Evolutionary conservation across 2,113 vertebrate genomes (phyloP), one percentile per base, ranked within the genome.

Genomic region (Tachycineta bicolor): DNA sequence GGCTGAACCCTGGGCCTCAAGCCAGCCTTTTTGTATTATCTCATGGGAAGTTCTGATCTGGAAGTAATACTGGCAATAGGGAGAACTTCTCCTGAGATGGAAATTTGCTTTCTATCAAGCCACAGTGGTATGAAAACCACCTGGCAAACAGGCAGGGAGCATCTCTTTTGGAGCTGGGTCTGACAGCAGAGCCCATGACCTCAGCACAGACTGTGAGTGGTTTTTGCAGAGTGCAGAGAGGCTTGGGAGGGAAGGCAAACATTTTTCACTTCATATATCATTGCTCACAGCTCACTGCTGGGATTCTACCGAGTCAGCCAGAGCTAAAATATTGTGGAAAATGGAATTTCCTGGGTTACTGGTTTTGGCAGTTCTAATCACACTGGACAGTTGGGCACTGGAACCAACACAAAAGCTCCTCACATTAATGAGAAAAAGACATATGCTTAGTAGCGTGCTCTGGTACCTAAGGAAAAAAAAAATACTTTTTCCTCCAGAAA

Each of bases 231-330:
- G 75, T 62, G 92, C 68, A 73, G 79, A 75, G 87, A 90, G 76
- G 79, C 85, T 94, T 69, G 41, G 52, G 71, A 96, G 63, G 90
- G 59, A 86, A 59, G 74, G 82, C 20, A 33, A 92, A 44, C 90
- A 89, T 94, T 93, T 94, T 94, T 92, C 94, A 96, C 94, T 95
- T 96, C 92, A 93, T 96, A 77, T 94, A 93, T 96, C 95, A 95
- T 83, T 67, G 71, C 93, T 93, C 63, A 85, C 70, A 95, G 70
- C 89, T 96, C 64, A 71, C 92, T 96, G 92, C 68, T 96, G 94
- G 83, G 94, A 93, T 96, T 96, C 90, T 77, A 95, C 56, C 10
- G 20, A 95, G 69, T 43, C 83, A 94, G 77, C 53, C 79, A 81
- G 76, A 67, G 56, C 86, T 94, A 90, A 93, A 94, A 67, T 95